Percentiles rank a stretch among this genome's conserved stretches.
Evolutionary conservation across 2,797 vertebrate genomes (phyloP).

Genomic region (Sebastes vulpes): DNA sequence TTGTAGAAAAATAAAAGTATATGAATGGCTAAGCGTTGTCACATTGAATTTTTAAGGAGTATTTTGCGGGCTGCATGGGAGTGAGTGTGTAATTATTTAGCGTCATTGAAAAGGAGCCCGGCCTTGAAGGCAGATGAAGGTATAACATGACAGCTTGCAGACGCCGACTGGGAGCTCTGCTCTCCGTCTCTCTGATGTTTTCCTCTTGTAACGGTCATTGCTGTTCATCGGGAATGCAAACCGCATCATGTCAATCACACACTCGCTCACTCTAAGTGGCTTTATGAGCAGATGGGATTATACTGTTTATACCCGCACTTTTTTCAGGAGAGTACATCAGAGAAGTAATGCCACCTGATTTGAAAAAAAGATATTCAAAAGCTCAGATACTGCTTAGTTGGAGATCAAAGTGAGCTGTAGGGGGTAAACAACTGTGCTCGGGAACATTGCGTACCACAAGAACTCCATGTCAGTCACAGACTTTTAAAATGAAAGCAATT

Average conservation of each 20-base stretch:
- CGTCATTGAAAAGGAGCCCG: constrained; percentile 11
- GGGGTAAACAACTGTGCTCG: neutral
- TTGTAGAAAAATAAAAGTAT: constrained; percentile 86
- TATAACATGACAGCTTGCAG: constrained; percentile 49
- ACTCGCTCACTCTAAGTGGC: neutral
- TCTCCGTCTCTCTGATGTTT: constrained; percentile 32
- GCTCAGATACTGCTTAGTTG: neutral
- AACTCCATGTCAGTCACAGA: neutral
- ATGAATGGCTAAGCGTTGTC: constrained; percentile 42
- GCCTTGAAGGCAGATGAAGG: constrained; percentile 46
- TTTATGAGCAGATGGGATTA: neutral
- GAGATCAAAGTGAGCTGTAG: neutral
- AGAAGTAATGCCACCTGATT: neutral
- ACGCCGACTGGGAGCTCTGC: constrained; percentile 37
- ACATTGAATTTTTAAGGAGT: neutral
- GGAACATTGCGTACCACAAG: neutral
- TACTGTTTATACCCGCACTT: neutral
- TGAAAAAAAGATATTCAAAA: neutral
- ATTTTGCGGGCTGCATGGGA: neutral
- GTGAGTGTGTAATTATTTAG: constrained; percentile 49
- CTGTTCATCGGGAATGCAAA: constrained; percentile 28
- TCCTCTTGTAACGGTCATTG: constrained; percentile 25
- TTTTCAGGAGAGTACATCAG: neutral
- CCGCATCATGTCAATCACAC: neutral
- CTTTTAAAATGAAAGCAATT: neutral